These are phyloP conservation scores for Telmatherina bonti DNA, from an alignment of 2,797 vertebrate genomes.

Conservation along the genomic window DNA sequence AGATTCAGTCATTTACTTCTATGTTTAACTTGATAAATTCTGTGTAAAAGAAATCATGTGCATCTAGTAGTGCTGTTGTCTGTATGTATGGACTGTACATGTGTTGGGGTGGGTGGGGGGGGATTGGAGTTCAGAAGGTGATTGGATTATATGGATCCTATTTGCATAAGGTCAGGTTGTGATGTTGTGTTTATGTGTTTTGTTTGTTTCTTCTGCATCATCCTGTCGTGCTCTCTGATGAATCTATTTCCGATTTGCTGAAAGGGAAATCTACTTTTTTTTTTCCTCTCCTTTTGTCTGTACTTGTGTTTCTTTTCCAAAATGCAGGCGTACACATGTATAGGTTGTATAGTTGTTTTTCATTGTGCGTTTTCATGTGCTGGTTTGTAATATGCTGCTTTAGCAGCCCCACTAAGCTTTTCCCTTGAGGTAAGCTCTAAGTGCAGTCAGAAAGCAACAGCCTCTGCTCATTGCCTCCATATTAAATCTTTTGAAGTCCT, in stretches of 20 bases:
- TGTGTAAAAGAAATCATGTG: not conserved
- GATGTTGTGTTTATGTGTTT: too few relatives aligned
- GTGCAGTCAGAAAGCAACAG: conserved; percentile 1
- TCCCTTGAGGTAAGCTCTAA: conserved; percentile 3
- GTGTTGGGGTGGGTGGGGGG: too few relatives aligned
- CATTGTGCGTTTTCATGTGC: conserved; percentile 2
- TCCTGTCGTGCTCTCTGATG: not conserved
- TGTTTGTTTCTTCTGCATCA: not conserved
- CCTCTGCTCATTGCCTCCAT: conserved; percentile 12
- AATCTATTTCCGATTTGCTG: not conserved
- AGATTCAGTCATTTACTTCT: not conserved
- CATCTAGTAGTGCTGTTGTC: not conserved
- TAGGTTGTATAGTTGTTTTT: not conserved
- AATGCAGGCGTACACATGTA: too few relatives aligned
- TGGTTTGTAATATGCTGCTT: conserved; percentile 26
- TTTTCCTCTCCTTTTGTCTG: not conserved
- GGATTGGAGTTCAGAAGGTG: not conserved
- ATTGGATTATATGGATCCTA: not conserved
- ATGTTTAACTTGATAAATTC: not conserved
- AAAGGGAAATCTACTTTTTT: not conserved
- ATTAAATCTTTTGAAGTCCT: conserved; percentile 23
- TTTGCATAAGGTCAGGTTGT: not conserved
- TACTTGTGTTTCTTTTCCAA: not conserved
- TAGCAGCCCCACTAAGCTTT: conserved; percentile 8
- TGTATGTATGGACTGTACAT: not conserved